phyloP scores from a whole-genome alignment of 2,113 vertebrate genomes.

The Marcusenius ussheri region DNA sequence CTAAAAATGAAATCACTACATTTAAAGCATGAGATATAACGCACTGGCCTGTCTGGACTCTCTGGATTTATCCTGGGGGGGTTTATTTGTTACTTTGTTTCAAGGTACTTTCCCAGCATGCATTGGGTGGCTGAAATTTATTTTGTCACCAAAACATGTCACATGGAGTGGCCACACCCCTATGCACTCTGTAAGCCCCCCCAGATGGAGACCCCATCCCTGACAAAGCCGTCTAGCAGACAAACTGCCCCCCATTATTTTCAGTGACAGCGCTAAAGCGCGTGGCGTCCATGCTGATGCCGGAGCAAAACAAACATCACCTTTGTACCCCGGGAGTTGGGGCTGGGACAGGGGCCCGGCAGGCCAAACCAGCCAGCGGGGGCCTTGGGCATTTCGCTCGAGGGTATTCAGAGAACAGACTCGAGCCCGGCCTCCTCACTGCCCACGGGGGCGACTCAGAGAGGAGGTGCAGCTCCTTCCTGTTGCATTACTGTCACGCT shows the following conservation, averaged over 20 bases:
- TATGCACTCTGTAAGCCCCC: not conserved
- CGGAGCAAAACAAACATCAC: slow-evolving; percentile 52
- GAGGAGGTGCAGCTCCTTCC: slow-evolving; percentile 58
- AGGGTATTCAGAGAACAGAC: slow-evolving; percentile 31
- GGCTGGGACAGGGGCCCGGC: slow-evolving; percentile 41
- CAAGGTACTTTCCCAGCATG: not conserved
- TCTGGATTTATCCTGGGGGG: not conserved
- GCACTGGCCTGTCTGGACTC: not conserved
- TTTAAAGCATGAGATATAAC: not conserved
- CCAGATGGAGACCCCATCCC: not conserved
- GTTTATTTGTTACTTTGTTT: not conserved
- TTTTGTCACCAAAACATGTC: not conserved
- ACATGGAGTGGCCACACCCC: not conserved
- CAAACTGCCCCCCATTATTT: slow-evolving; percentile 39
- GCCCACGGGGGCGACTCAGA: not conserved
- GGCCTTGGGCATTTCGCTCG: slow-evolving; percentile 41
- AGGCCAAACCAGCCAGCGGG: slow-evolving; percentile 32
- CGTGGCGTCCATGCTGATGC: slow-evolving; percentile 49
- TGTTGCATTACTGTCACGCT: slow-evolving; percentile 43
- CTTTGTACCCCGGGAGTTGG: slow-evolving; percentile 56
- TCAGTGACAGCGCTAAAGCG: slow-evolving; percentile 40
- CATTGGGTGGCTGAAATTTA: not conserved
- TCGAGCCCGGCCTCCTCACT: not conserved
- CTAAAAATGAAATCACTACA: not conserved
- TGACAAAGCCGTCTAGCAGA: not conserved